Evolutionary conservation across 2,797 vertebrate genomes (phyloP).

Genomic region (Taenioides sp.): DNA sequence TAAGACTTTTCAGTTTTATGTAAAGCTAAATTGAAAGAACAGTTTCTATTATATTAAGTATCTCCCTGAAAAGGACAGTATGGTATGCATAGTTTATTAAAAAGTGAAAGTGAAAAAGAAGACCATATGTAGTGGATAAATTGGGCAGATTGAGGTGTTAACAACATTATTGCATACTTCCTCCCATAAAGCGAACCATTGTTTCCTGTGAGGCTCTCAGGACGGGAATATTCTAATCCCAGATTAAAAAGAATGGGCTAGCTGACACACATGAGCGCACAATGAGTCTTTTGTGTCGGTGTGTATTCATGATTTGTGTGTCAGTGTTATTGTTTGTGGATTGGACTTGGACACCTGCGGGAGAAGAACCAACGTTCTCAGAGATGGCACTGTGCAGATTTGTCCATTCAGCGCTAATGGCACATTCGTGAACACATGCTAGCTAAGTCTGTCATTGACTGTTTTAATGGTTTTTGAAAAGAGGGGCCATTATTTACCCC

Average conservation of each 20-base stretch:
- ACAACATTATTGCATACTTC: constrained; percentile 72
- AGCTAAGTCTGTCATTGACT: constrained; percentile 23
- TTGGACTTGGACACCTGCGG: constrained; percentile 68
- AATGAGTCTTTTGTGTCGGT: constrained; percentile 72
- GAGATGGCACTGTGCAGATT: constrained; percentile 31
- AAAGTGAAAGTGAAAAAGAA: constrained; percentile 13
- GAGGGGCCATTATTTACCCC: neutral
- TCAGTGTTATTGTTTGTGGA: constrained; percentile 66
- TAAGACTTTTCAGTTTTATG: neutral
- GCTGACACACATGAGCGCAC: constrained; percentile 62
- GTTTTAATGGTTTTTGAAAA: constrained; percentile 19
- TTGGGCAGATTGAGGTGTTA: constrained; percentile 69
- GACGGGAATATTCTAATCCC: constrained; percentile 76
- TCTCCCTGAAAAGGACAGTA: neutral
- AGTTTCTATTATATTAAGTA: neutral
- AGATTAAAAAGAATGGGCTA: constrained; percentile 75
- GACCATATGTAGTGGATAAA: constrained; percentile 52
- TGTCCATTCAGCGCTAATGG: constrained; percentile 36
- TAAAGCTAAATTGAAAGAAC: neutral
- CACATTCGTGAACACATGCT: constrained; percentile 25
- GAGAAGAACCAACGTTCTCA: constrained; percentile 55
- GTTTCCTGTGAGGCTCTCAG: constrained; percentile 66
- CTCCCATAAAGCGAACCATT: constrained; percentile 72
- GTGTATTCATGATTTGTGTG: constrained; percentile 31
- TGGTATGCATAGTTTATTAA: neutral